A percentile compares a stretch with the other conserved stretches of the same genome.
These are phyloP conservation scores for Leptinotarsa haldemani DNA, from an alignment of 2,888 invertebrate genomes.

Conservation along the genomic window DNA sequence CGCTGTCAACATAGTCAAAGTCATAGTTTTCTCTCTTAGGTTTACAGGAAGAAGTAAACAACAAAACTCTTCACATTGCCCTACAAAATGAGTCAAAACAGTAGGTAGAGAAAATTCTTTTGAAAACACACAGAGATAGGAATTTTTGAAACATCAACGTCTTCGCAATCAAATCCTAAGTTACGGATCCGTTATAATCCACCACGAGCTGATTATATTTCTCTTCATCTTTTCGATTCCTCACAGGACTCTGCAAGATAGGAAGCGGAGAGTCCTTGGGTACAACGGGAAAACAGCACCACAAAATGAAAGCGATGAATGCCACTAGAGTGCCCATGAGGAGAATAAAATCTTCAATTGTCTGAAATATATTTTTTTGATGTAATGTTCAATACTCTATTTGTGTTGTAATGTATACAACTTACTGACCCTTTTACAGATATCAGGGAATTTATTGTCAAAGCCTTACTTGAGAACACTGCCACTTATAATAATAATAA, in stretches of 20 bases:
- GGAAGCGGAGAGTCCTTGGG: slow-evolving; percentile 60
- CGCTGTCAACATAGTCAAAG: too few species aligned
- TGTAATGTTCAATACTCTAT: too few species aligned
- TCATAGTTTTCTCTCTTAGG: too few species aligned
- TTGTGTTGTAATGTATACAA: too few species aligned
- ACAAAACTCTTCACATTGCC: too few species aligned
- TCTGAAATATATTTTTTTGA: slow-evolving; percentile 61
- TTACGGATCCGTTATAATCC: slow-evolving; percentile 46
- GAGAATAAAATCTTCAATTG: slow-evolving; percentile 73
- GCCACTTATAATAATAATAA: too few species aligned
- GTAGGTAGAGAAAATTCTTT: neutral
- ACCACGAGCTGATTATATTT: slow-evolving; percentile 58
- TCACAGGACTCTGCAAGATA: slow-evolving; percentile 32
- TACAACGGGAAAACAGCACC: slow-evolving; percentile 73
- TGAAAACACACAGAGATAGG: neutral
- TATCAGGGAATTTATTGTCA: too few species aligned
- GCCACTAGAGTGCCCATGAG: slow-evolving; percentile 73
- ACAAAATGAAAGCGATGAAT: slow-evolving; percentile 73
- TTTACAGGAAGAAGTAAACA: too few species aligned
- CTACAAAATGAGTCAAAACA: too few species aligned
- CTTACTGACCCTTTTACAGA: too few species aligned
- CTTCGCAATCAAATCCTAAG: neutral
- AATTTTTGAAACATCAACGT: neutral
- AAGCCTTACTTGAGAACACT: too few species aligned
- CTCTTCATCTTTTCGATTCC: slow-evolving; percentile 55